phyloP scores from a whole-genome alignment of 2,113 vertebrate genomes.

The Athene cunicularia region DNA sequence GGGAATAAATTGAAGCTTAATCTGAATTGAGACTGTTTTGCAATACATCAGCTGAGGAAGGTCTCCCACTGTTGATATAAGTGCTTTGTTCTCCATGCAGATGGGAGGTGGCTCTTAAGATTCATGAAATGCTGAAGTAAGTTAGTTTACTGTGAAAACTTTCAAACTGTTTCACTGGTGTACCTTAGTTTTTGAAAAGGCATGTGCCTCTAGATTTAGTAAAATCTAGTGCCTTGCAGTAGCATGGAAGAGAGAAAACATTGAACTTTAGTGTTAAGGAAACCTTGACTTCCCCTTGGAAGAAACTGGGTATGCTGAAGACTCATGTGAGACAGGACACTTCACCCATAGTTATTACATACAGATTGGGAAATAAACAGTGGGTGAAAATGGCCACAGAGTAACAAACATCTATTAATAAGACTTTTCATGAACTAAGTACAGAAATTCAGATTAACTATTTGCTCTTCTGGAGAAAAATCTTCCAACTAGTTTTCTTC shows the following conservation, averaged over 20 bases:
- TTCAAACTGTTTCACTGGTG: background rate
- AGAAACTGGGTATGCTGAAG: background rate
- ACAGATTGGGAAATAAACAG: background rate
- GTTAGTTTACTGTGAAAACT: background rate
- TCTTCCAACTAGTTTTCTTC: background rate
- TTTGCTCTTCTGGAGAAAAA: background rate
- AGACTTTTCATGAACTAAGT: background rate
- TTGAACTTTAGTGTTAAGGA: background rate
- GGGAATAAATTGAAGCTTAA: background rate
- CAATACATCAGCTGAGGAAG: background rate
- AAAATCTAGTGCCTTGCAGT: background rate
- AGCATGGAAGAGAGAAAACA: background rate
- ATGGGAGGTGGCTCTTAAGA: background rate
- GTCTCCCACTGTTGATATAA: accelerated
- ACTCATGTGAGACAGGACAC: accelerated
- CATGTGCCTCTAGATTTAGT: background rate
- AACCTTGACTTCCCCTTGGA: background rate
- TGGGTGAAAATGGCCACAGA: background rate
- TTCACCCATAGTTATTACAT: background rate
- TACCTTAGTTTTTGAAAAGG: background rate
- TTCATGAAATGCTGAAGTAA: background rate
- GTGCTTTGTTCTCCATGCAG: background rate
- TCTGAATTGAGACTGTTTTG: background rate
- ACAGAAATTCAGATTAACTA: background rate
- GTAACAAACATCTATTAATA: background rate